Base-by-base conservation (phyloP, 2,797 vertebrate genomes). In the Basileuterus tristriatus region DNA sequence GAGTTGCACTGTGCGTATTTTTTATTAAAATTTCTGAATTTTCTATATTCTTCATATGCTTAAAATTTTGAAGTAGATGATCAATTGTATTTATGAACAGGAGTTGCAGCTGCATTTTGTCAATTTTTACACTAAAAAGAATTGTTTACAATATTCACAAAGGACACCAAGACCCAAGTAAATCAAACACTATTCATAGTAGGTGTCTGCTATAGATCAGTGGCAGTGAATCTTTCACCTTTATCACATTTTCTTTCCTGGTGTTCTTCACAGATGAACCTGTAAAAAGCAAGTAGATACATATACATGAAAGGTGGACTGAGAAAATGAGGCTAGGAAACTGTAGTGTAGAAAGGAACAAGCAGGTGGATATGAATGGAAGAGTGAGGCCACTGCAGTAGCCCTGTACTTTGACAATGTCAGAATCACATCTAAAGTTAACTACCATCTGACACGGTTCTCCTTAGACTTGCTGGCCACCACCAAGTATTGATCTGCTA, bases 341-440 rank as follows among this genome's bases (percentile, higher is more conserved):
- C 7, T 67, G 2, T 36, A 21, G 9, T 3, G 3, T 22, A 12
- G 9, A 72, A 55, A 77, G 27, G 11, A 56, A 39, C 8, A 52
- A 10, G 17, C 3, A 19, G 5, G 8, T 49, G 6, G 9, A 23
- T n/a, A 34, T 3, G 2, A 72, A 23, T 3, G 3, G 8, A 62
- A 6, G 34, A 69, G 8, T 50, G 15, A 72, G 27, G 17, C 12
- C 20, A n/a, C 24, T 47, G 11, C 13, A 65, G 4, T 17, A 53
- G 8, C 11, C 24, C 15, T 21, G 3, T 46, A 41, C 3, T 4
- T 4, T 63, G 39, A 15, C 10, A 56, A 41, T 0, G 1, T 15
- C 47, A 74, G 27, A 62, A 59, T 49, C 8, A 62, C 23, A 29
- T 46, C 64, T 63, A 15, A 39, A 34, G 4, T 27, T 26, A 64